Evolutionary conservation across 2,888 invertebrate species (phyloP).

Genomic region (Myopa testacea): DNA sequence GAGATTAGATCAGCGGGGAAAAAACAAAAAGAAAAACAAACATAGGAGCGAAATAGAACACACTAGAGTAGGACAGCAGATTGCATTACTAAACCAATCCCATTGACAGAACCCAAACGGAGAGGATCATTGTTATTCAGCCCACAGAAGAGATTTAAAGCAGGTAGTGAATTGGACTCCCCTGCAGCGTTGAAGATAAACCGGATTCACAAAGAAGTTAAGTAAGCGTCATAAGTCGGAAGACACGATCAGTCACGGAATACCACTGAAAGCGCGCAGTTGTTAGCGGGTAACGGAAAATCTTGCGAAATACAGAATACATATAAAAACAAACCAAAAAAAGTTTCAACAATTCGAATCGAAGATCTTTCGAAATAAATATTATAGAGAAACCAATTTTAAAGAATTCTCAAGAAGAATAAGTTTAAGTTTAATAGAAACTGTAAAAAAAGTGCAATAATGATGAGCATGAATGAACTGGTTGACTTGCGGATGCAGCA

Average conservation of each 20-base stretch:
- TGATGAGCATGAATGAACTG: slow-evolving; percentile 67
- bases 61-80: background rate
- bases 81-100: background rate
- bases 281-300: background rate
- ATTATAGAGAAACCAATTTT: slow-evolving; percentile 1
- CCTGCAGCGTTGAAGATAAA: background rate
- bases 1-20: slow-evolving; percentile 1
- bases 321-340: background rate
- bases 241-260: slow-evolving; percentile 23
- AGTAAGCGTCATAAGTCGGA: slow-evolving; percentile 11
- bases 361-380: background rate
- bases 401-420: too few relatives aligned
- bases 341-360: background rate
- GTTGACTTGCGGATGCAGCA: slow-evolving; percentile 68
- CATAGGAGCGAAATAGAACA: background rate
- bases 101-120: background rate
- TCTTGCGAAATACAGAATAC: background rate
- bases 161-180: background rate
- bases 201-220: slow-evolving; percentile 1
- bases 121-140: background rate
- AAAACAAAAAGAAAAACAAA: background rate
- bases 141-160: background rate
- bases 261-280: background rate
- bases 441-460: slow-evolving; percentile 45
- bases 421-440: slow-evolving; percentile 19